phyloP scores from a whole-genome alignment of 2,888 invertebrate genomes.

The Euphydryas editha region DNA sequence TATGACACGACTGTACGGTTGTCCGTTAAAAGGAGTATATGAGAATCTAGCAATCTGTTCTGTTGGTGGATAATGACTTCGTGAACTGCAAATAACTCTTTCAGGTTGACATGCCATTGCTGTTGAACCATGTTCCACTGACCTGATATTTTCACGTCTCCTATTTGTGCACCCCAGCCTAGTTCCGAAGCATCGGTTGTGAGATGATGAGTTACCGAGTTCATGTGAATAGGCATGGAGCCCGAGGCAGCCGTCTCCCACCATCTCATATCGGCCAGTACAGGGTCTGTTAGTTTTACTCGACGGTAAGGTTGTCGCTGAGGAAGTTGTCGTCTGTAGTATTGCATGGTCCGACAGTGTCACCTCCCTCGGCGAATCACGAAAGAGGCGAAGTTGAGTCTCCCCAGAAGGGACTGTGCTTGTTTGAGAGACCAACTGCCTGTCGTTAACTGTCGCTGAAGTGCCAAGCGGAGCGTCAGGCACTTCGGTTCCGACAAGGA shows the following conservation, averaged over 20 bases:
- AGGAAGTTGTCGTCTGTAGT: slow-evolving; percentile 31
- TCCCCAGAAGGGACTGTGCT: slow-evolving; percentile 36
- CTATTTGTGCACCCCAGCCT: slow-evolving; percentile 39
- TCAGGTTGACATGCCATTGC: no score
- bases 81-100: no score
- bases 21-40: no score
- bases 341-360: slow-evolving; percentile 37
- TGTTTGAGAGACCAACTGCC: slow-evolving; percentile 41
- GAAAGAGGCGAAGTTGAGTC: slow-evolving; percentile 44
- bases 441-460: background rate
- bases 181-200: slow-evolving; percentile 41
- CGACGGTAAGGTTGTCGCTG: slow-evolving; percentile 17
- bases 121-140: no score
- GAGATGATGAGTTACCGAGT: slow-evolving; percentile 8
- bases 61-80: no score
- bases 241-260: slow-evolving; percentile 30
- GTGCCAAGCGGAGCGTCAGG: no score
- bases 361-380: slow-evolving; percentile 34
- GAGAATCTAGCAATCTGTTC: no score
- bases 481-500: no score
- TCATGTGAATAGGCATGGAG: background rate
- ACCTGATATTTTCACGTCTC: slow-evolving; percentile 18
- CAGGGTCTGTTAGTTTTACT: slow-evolving; percentile 17
- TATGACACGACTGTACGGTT: no score
- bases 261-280: slow-evolving; percentile 34